These are phyloP conservation scores for Lepus europaeus DNA, from an alignment of 2,113 vertebrate species.

Conservation along the genomic window DNA sequence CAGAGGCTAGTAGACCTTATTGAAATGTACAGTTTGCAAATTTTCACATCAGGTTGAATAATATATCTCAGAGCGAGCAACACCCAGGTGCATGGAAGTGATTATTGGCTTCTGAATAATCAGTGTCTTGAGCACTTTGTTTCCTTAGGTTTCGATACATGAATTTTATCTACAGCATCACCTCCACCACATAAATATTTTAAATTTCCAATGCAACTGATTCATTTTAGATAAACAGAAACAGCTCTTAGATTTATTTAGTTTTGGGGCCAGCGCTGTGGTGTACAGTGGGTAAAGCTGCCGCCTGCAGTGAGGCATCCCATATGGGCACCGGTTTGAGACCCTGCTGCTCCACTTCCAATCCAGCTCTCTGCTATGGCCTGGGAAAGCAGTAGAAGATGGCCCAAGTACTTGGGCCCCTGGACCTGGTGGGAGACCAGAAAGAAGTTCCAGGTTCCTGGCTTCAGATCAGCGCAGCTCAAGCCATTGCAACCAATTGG, in stretches of 20 bases:
- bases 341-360: no score
- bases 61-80: not conserved
- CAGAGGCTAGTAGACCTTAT: not conserved
- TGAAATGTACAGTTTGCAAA: not conserved
- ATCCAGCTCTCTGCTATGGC: no score
- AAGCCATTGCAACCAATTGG: no score
- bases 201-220: not conserved
- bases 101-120: not conserved
- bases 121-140: not conserved
- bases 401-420: no score
- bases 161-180: not conserved
- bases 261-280: not conserved
- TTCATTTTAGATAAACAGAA: conserved; percentile 20
- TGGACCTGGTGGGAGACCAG: no score
- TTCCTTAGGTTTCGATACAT: not conserved
- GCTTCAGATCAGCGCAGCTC: no score
- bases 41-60: not conserved
- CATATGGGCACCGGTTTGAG: no score
- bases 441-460: no score
- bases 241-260: conserved; percentile 4
- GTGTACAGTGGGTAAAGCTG: no score
- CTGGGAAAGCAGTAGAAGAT: no score
- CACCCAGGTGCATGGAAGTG: not conserved
- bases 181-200: not conserved
- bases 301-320: no score